A percentile compares a stretch with the other conserved stretches of the same genome.
Evolutionary conservation across 2,797 vertebrate genomes (phyloP).

Genomic region (Hipposideros larvatus): DNA sequence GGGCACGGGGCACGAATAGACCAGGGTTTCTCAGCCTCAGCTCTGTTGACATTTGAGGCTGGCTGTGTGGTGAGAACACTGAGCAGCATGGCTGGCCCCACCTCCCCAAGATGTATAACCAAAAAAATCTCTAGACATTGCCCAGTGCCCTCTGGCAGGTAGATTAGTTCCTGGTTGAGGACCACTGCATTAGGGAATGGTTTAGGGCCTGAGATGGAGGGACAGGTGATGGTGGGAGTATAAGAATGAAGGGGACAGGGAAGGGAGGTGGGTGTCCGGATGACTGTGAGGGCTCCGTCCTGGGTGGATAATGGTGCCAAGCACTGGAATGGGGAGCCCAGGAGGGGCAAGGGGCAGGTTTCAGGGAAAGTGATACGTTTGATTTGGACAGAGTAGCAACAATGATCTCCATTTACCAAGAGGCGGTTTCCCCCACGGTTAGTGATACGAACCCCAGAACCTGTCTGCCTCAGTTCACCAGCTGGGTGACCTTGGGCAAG

Average conservation of each 20-base stretch:
- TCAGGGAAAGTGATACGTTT: background rate
- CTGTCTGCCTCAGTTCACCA: background rate
- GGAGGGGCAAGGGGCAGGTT: background rate
- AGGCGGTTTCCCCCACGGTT: background rate
- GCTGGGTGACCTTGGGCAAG: background rate
- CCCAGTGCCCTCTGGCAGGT: background rate
- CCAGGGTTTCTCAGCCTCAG: background rate
- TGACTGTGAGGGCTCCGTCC: background rate
- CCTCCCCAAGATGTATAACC: background rate
- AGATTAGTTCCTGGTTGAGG: background rate
- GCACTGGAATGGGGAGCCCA: background rate
- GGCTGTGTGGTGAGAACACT: background rate
- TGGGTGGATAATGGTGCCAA: background rate
- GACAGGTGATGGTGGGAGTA: background rate
- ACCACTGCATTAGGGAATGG: background rate
- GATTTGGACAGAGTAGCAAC: background rate
- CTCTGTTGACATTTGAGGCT: background rate
- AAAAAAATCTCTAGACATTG: background rate
- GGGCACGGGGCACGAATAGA: rapidly evolving
- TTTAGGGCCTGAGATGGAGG: background rate
- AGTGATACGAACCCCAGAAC: background rate
- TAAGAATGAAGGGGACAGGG: background rate
- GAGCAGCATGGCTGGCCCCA: background rate
- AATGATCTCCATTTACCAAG: background rate
- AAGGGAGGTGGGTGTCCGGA: background rate